Percentiles rank a stretch among this genome's conserved stretches.
phyloP scores from a whole-genome alignment of 2,797 vertebrate genomes.

The Iguana delicatissima region DNA sequence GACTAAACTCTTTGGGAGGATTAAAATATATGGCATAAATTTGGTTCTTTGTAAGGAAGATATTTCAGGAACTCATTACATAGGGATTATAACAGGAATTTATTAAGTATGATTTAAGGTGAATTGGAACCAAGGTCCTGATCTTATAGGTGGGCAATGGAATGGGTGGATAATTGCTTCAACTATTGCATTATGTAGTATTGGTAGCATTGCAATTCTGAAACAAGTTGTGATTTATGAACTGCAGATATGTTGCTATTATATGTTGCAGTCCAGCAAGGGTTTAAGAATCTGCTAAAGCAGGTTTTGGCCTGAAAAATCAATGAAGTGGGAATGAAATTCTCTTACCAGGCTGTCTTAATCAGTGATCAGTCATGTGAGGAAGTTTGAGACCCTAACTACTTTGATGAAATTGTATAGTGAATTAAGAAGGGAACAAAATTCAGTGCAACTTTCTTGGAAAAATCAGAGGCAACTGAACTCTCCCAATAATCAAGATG shows the following conservation, averaged over 20 bases:
- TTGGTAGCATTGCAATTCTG: neutral
- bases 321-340: too few relatives aligned
- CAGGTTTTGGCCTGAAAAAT: neutral
- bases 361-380: neutral
- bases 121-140: neutral
- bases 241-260: neutral
- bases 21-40: constrained; percentile 19
- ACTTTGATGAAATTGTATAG: neutral
- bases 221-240: neutral
- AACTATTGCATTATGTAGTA: neutral
- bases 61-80: constrained; percentile 25
- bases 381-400: neutral
- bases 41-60: neutral
- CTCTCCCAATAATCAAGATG: too few relatives aligned
- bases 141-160: neutral
- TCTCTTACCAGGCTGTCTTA: neutral
- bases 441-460: too few relatives aligned
- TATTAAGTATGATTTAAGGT: constrained; percentile 22
- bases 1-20: neutral
- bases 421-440: neutral
- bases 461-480: too few relatives aligned
- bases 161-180: neutral
- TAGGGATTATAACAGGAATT: constrained; percentile 28
- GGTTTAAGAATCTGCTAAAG: neutral
- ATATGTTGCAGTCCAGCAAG: neutral